Conservation (phyloP, 37 sponge, comb jelly and placozoan genomes). For the Dysidea cf. avara region DNA sequence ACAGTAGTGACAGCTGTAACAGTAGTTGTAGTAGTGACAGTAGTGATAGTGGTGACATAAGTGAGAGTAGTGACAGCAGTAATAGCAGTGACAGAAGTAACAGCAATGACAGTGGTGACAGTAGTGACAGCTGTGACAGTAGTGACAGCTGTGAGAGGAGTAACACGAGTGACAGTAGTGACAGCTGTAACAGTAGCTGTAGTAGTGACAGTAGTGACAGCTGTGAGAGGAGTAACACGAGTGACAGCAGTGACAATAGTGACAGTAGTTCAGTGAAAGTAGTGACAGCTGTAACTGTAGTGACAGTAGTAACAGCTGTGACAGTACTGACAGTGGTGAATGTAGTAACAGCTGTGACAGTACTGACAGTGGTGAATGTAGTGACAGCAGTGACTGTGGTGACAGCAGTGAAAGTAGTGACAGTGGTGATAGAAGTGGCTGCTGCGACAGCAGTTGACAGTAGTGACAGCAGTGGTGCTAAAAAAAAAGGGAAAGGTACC, state of each 20-base stretch:
- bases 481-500: too few relatives aligned
- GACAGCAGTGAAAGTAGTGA: conserved; percentile 8
- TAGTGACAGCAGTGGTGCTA: conserved; percentile 6
- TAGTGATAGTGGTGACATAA: too few relatives aligned
- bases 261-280: not conserved
- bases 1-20: too few relatives aligned
- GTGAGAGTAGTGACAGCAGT: conserved; percentile 15
- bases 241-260: conserved; percentile 16
- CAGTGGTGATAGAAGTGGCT: conserved; percentile 2
- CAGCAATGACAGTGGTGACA: too few relatives aligned
- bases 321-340: conserved; percentile 17
- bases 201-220: conserved; percentile 12
- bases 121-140: not conserved
- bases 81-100: too few relatives aligned
- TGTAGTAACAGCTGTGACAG: conserved; percentile 14
- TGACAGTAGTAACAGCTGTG: conserved; percentile 7
- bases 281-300: conserved; percentile 1
- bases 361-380: conserved; percentile 8
- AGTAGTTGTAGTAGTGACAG: too few relatives aligned
- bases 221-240: conserved; percentile 2
- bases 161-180: too few relatives aligned
- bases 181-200: too few relatives aligned
- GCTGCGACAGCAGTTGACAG: conserved; percentile 3
- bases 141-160: conserved; percentile 12
- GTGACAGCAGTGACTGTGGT: conserved; percentile 16